Evolutionary conservation across 2,888 invertebrate genomes (phyloP).

Genomic region (Temnothorax rugatulus): DNA sequence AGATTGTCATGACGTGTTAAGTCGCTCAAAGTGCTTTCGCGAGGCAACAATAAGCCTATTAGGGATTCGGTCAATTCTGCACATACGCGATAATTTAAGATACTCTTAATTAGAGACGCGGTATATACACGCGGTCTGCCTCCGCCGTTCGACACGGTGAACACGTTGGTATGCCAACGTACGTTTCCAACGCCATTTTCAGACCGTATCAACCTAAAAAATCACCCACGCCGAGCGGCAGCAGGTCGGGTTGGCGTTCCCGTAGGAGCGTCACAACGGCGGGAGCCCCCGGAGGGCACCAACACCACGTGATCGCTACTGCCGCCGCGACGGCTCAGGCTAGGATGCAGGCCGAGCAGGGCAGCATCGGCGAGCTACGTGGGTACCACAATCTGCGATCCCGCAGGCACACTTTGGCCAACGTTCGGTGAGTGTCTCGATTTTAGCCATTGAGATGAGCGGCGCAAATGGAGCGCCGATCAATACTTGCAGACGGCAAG

Average conservation of each 20-base stretch:
- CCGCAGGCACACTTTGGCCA: slow-evolving; percentile 95
- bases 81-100: neutral
- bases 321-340: slow-evolving; percentile 85
- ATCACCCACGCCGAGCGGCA: slow-evolving; percentile 83
- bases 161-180: slow-evolving; percentile 26
- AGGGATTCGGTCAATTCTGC: neutral
- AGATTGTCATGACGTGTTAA: slow-evolving; percentile 23
- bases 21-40: neutral
- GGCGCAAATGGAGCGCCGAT: neutral
- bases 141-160: neutral
- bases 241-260: slow-evolving; percentile 84
- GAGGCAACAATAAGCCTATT: neutral
- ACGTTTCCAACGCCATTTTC: slow-evolving; percentile 63
- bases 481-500: slow-evolving; percentile 1
- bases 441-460: neutral
- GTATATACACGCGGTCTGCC: slow-evolving; percentile 1
- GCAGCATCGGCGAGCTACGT: slow-evolving; percentile 95
- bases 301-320: slow-evolving; percentile 84
- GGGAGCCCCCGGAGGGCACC: slow-evolving; percentile 82
- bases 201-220: slow-evolving; percentile 86
- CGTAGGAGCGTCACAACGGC: slow-evolving; percentile 85
- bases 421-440: slow-evolving; percentile 93
- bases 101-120: neutral
- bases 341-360: slow-evolving; percentile 97
- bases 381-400: slow-evolving; percentile 96